These are phyloP conservation scores for Stenchaetothrips biformis DNA, from an alignment of 2,888 invertebrate species.

Conservation along the genomic window DNA sequence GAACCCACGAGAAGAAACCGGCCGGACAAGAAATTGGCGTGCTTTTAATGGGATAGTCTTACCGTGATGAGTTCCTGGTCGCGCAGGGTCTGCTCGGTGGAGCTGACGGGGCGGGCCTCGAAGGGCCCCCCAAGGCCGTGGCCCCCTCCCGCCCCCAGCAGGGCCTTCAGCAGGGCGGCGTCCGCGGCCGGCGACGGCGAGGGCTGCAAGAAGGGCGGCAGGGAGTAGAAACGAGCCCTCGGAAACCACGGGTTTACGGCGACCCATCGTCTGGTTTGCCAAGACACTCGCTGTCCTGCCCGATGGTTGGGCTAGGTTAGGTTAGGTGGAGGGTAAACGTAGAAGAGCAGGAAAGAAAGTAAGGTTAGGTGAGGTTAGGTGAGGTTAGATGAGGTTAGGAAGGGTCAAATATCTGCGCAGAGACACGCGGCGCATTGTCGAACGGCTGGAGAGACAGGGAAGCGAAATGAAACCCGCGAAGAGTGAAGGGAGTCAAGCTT, in stretches of 20 bases:
- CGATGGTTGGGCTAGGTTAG: background rate
- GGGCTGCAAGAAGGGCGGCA: background rate
- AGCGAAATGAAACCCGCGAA: background rate
- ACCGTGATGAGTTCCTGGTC: constrained; percentile 14
- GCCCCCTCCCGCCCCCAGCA: background rate
- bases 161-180: background rate
- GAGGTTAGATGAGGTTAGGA: too few species aligned
- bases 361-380: background rate
- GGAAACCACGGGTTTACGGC: background rate
- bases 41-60: background rate
- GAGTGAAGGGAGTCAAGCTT: background rate
- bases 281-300: too few species aligned
- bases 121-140: background rate
- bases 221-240: background rate
- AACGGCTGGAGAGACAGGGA: background rate
- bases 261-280: background rate
- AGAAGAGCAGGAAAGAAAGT: background rate
- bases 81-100: background rate
- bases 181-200: constrained; percentile 2
- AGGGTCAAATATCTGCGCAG: too few species aligned
- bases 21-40: too few species aligned
- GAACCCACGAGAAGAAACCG: background rate
- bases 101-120: constrained; percentile 1
- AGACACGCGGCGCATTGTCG: background rate
- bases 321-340: too few species aligned